A percentile compares a stretch with the other conserved stretches of the same genome.
Evolutionary conservation across 2,797 vertebrate genomes (phyloP).

Genomic region (Microcaecilia unicolor): DNA sequence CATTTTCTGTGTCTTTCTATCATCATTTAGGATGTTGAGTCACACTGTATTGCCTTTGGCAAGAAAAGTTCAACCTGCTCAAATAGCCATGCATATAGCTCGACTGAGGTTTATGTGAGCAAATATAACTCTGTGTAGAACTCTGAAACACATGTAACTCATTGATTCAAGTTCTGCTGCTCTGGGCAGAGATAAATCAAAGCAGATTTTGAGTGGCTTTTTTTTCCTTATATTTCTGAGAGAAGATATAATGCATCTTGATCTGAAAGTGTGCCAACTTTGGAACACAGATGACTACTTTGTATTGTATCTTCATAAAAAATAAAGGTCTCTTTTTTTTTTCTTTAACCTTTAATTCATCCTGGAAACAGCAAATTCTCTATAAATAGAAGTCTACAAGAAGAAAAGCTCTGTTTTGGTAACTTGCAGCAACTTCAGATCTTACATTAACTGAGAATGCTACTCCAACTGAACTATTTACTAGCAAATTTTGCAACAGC

Average conservation of each 20-base stretch:
- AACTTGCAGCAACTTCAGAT: not conserved
- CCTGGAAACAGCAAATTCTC: no score
- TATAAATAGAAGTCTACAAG: no score
- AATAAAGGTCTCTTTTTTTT: no score
- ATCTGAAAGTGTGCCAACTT: not conserved
- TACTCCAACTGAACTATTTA: constrained; percentile 1
- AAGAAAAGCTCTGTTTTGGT: no score
- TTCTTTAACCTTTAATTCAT: constrained; percentile 7
- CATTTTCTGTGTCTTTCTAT: constrained; percentile 9
- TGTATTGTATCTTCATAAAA: not conserved
- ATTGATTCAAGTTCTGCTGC: constrained; percentile 1
- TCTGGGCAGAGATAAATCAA: not conserved
- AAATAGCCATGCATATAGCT: constrained; percentile 18
- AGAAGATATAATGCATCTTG: not conserved
- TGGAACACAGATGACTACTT: constrained; percentile 2
- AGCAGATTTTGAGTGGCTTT: not conserved
- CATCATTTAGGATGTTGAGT: constrained; percentile 1
- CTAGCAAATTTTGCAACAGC: no score
- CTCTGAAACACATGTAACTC: constrained; percentile 15
- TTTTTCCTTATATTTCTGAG: constrained; percentile 5
- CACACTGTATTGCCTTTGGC: constrained; percentile 23
- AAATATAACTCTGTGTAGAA: constrained; percentile 9
- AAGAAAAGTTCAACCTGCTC: constrained; percentile 6
- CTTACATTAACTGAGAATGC: constrained; percentile 22
- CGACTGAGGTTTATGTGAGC: not conserved